These are phyloP conservation scores for Thymallus thymallus DNA, from an alignment of 2,113 vertebrate genomes.

Conservation along the genomic window DNA sequence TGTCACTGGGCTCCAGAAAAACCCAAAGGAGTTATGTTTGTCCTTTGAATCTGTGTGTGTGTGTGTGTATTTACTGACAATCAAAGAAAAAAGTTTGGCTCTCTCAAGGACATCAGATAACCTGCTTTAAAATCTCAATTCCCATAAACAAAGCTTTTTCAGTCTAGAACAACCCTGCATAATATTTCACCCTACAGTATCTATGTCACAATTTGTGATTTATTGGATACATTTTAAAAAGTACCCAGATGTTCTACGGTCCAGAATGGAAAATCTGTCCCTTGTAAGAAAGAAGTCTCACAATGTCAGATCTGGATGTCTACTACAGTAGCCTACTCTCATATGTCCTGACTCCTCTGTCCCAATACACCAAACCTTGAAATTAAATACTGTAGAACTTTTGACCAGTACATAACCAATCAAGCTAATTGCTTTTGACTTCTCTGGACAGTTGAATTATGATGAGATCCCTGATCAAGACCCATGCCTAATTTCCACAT, in stretches of 20 bases:
- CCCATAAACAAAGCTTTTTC: not conserved
- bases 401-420: slow-evolving; percentile 36
- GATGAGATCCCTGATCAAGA: slow-evolving; percentile 8
- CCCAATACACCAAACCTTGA: not conserved
- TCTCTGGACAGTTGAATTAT: slow-evolving; percentile 33
- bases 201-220: not conserved
- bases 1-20: not conserved
- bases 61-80: not conserved
- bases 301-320: not conserved
- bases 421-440: slow-evolving; percentile 34
- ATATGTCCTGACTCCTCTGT: not conserved
- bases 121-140: not conserved
- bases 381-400: slow-evolving; percentile 22
- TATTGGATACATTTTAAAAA: not conserved
- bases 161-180: not conserved
- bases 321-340: not conserved
- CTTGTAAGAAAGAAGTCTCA: not conserved
- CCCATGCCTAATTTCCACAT: slow-evolving; percentile 33
- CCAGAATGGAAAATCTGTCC: not conserved
- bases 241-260: not conserved
- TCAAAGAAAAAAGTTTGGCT: not conserved
- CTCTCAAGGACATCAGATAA: slow-evolving; percentile 8
- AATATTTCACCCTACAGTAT: not conserved
- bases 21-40: not conserved
- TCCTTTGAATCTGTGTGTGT: not conserved